Base-by-base conservation (phyloP, 2,113 vertebrate species). In the Platichthys flesus region DNA sequence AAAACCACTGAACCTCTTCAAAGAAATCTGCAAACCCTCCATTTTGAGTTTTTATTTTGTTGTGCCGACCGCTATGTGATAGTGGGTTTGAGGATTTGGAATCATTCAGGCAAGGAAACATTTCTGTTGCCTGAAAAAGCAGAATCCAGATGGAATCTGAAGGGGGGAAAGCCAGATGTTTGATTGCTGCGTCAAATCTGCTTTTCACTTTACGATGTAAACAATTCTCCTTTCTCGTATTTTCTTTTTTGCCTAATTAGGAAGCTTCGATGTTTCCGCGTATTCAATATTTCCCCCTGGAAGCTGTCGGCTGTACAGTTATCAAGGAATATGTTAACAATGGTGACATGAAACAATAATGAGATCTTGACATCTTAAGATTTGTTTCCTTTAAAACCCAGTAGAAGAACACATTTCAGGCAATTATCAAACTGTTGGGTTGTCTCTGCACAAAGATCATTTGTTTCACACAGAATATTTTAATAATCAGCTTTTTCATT, bases 401-500 rank as follows among this genome's bases (percentile, higher is more conserved):
- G 54, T 64, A 71, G 62, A 78, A 54, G 23, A 66, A 71, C 40
- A 20, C 9, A 56, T 68, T 57, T 60, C 35, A 72, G 74, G 66
- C 56, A 78, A 81, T 83, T 66, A 76, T 79, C 59, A 83, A 62
- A 81, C 58, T 51, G 74, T 69, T 67, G 62, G 24, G 72, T 76
- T 51, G 56, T 56, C 45, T 80, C 13, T 60, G 45, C 23, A 51
- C 35, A 65, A 51, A 73, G 28, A 85, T 76, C 5, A 54, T 81
- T 74, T 73, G 65, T 52, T 64, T 23, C 37, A 20, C 20, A 52
- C 26, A 64, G 58, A 78, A 68, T 71, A 64, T 74, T 88, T 89
- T 80, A 82, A 76, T 84, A 56, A 92, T 81, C 6, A 3, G 26
- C 82, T 82, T 69, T 80, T 82, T 82, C 45, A 67, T 81, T 89